Conservation (phyloP, 2,113 vertebrate species). For the Aphyosemion australe region DNA sequence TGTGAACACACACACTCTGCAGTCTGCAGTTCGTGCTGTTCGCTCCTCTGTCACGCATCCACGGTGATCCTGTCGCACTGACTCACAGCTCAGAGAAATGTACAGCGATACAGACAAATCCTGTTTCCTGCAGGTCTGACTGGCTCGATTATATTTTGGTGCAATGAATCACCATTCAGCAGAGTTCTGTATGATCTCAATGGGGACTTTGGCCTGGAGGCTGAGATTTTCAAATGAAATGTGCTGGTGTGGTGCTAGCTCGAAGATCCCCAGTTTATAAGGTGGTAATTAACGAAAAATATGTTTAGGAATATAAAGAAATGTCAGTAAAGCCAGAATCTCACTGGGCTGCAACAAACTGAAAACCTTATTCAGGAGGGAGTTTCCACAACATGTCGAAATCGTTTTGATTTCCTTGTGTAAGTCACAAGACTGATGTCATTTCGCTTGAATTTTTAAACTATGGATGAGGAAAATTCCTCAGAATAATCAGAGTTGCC, state of each 20-base stretch:
- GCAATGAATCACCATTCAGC: conserved; percentile 54
- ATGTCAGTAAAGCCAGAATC: too few species aligned
- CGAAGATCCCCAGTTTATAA: background rate
- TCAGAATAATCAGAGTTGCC: too few species aligned
- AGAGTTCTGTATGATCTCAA: conserved; percentile 29
- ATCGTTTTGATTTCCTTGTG: too few species aligned
- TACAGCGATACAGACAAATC: conserved; percentile 36
- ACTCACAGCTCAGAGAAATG: conserved; percentile 48
- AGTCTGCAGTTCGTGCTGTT: conserved; percentile 42
- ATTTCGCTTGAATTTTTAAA: too few species aligned
- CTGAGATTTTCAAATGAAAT: background rate
- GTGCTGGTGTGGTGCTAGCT: background rate
- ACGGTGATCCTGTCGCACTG: conserved; percentile 41
- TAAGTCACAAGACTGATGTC: too few species aligned
- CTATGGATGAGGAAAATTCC: too few species aligned
- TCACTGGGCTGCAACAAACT: too few species aligned
- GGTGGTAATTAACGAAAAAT: background rate
- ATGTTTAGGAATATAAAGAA: too few species aligned
- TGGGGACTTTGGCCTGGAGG: conserved; percentile 8
- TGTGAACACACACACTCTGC: conserved; percentile 35
- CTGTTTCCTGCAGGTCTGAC: conserved; percentile 47
- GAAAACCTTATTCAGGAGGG: too few species aligned
- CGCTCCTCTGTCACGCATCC: conserved; percentile 46
- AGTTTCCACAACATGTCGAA: too few species aligned
- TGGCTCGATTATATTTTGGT: conserved; percentile 44